A percentile compares a stretch with the other conserved stretches of the same genome.
These are phyloP conservation scores for Vireo altiloquus DNA, from an alignment of 2,113 vertebrate species.

Conservation along the genomic window DNA sequence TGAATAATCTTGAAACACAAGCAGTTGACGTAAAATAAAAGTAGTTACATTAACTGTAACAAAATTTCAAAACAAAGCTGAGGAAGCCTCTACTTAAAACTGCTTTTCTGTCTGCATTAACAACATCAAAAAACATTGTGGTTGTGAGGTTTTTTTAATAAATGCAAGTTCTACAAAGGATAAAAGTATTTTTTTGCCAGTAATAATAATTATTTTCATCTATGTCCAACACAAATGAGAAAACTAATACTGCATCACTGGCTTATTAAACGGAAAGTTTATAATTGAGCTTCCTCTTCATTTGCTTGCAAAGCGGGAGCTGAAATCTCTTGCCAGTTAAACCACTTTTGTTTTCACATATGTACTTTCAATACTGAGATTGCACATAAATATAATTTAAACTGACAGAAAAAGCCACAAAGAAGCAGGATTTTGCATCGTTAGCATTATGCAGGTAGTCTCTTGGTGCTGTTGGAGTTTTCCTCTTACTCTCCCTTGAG, in stretches of 20 bases:
- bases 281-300: not conserved
- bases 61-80: not conserved
- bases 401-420: not conserved
- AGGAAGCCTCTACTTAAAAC: not conserved
- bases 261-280: not conserved
- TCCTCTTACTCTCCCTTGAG: not conserved
- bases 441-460: not conserved
- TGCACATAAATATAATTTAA: not conserved
- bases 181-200: not conserved
- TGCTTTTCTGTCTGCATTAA: not conserved
- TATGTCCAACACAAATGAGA: not conserved
- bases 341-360: not conserved
- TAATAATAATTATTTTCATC: not conserved
- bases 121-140: not conserved
- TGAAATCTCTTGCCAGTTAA: not conserved
- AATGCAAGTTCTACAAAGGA: not conserved
- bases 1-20: not conserved
- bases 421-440: not conserved
- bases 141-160: not conserved
- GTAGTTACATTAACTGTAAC: not conserved
- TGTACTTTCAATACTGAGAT: not conserved
- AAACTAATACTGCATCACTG: not conserved
- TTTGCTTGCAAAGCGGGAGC: not conserved
- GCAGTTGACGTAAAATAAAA: not conserved
- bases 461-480: not conserved